Conservation (phyloP, 2,797 vertebrate species). For the Eupleurogrammus muticus region DNA sequence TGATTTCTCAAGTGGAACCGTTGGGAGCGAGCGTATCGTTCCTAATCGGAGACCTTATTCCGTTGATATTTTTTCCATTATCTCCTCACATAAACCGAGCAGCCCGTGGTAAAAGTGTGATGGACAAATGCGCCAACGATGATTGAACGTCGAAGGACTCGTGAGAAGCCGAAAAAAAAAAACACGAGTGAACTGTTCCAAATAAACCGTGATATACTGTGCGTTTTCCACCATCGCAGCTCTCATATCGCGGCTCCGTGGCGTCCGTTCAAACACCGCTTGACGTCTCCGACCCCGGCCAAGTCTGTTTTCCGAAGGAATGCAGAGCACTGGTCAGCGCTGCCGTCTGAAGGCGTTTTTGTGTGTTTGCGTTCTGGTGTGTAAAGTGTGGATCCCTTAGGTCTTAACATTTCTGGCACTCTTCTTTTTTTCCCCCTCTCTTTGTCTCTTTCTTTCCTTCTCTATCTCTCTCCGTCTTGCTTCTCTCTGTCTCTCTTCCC, state of each 20-base stretch:
- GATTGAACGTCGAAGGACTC: slow-evolving; percentile 47
- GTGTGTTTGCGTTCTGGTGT: slow-evolving; percentile 45
- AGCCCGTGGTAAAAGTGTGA: slow-evolving; percentile 39
- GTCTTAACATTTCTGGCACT: slow-evolving; percentile 56
- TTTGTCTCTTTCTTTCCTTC: slow-evolving; percentile 27
- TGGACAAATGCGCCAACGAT: slow-evolving; percentile 36
- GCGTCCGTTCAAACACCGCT: slow-evolving; percentile 50
- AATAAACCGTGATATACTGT: slow-evolving; percentile 56
- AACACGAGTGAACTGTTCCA: slow-evolving; percentile 61
- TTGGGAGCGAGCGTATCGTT: slow-evolving; percentile 27
- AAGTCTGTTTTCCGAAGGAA: slow-evolving; percentile 48
- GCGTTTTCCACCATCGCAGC: slow-evolving; percentile 46
- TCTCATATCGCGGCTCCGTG: slow-evolving; percentile 44
- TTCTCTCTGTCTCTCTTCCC: slow-evolving; percentile 44
- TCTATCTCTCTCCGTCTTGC: slow-evolving; percentile 39
- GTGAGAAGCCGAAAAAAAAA: slow-evolving; percentile 55
- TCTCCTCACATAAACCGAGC: slow-evolving; percentile 48
- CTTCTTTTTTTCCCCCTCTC: slow-evolving; percentile 28
- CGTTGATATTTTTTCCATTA: slow-evolving; percentile 64
- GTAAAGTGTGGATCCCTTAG: slow-evolving; percentile 45
- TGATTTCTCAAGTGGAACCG: slow-evolving; percentile 49
- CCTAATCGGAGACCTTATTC: slow-evolving; percentile 57
- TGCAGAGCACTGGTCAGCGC: slow-evolving; percentile 46
- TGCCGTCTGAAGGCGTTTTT: slow-evolving; percentile 51
- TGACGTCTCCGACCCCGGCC: slow-evolving; percentile 39